Evolutionary conservation across 2,113 vertebrate genomes (phyloP), one percentile per base, ranked within the genome.

Genomic region (Lophochroa leadbeateri): DNA sequence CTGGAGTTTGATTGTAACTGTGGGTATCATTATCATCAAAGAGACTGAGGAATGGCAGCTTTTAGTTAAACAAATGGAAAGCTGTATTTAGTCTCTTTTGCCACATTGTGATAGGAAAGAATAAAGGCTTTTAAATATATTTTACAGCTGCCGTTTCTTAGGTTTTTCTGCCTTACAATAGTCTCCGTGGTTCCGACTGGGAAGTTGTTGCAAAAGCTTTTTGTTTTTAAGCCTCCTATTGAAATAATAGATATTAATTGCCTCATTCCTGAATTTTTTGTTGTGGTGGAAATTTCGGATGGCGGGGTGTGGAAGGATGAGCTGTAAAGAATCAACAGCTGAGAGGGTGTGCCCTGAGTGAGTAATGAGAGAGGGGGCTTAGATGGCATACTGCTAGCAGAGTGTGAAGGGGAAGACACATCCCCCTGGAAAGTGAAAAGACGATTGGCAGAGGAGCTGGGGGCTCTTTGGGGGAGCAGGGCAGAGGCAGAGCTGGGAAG

Each of bases 51-150:
- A 97, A 97, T 97, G 97, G 97, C 97, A 98, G 98, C 96, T 98
- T 97, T 97, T 92, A 96, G 94, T 97, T 97, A 98, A 98, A 98
- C 96, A 97, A 98, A 97, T 64, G 95, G 95, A 97, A 98, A 97
- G 92, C 97, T 96, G 96, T 96, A 95, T 95, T 98, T 98, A 97
- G 96, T 90, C 63, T 96, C 85, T 97, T 97, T 94, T 97, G 96
- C 97, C 97, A 96, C 97, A 97, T 93, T 97, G 96, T 97, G 90
- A 98, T 97, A 94, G 94, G 86, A 91, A 97, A 95, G 97, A 97
- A 98, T 97, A 97, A 98, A 98, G 93, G 92, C 70, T 93, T 97
- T 95, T 33, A 94, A 96, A 96, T 96, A 87, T 96, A 94, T 94
- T 97, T 98, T 96, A 97, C 93, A 96, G 91, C 95, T 98, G 95